A percentile compares a stretch with the other conserved stretches of the same genome.
These are phyloP conservation scores for Bradynema listronoti DNA, from an alignment of 1,140 invertebrate species.

Conservation along the genomic window DNA sequence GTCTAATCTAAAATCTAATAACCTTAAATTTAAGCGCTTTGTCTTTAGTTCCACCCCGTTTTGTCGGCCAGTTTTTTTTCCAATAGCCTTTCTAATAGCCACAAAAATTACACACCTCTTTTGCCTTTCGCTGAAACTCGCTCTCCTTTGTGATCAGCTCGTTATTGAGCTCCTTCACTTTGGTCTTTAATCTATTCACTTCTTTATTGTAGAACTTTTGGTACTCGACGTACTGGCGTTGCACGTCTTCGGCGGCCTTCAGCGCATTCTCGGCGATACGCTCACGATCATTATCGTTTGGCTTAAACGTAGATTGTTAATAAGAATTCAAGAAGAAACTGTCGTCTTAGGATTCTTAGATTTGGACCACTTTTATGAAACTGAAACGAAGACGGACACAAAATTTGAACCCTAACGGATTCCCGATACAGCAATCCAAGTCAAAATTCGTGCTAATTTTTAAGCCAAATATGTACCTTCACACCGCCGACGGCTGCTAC, in stretches of 20 bases:
- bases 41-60: too few species aligned
- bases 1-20: neutral
- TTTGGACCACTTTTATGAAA: too few species aligned
- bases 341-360: too few species aligned
- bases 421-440: neutral
- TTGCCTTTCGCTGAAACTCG: conserved; percentile 42
- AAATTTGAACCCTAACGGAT: too few species aligned
- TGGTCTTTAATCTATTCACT: conserved; percentile 45
- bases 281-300: conserved; percentile 18
- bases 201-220: conserved; percentile 54
- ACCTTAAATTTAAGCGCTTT: too few species aligned
- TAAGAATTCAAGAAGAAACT: too few species aligned
- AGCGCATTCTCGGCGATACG: conserved; percentile 46
- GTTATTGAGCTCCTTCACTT: conserved; percentile 37
- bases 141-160: conserved; percentile 40
- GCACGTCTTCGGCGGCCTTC: conserved; percentile 48
- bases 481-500: neutral
- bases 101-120: conserved; percentile 22
- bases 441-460: too few species aligned
- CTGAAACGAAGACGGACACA: too few species aligned
- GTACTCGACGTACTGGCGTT: conserved; percentile 52
- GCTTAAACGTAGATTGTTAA: too few species aligned
- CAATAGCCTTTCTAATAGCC: neutral
- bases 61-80: neutral
- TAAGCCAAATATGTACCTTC: too few species aligned